Evolutionary conservation across 1,140 invertebrate genomes (phyloP), one percentile per base, ranked within the genome.

Genomic region (Sitodiplosis mosellana): DNA sequence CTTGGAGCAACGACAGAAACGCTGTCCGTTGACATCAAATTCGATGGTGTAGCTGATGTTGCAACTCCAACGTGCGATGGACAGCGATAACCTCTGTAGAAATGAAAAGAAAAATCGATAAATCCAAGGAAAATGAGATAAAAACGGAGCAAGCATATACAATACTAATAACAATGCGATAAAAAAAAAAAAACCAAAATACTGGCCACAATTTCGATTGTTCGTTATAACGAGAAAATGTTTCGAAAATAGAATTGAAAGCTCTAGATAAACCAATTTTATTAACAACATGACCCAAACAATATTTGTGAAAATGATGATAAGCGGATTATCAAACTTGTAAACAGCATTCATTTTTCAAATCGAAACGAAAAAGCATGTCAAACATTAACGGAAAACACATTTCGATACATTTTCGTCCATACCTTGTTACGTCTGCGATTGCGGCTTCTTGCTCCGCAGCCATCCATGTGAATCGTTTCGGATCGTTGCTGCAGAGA

Each of bases 381-480:
- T n/a, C n/a, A n/a, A n/a, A n/a, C n/a, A n/a, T n/a, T n/a, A n/a
- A n/a, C n/a, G n/a, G n/a, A n/a, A n/a, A n/a, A n/a, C n/a, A n/a
- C n/a, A n/a, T n/a, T n/a, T n/a, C n/a, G n/a, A n/a, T n/a, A n/a
- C n/a, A n/a, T n/a, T n/a, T n/a, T n/a, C n/a, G n/a, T n/a, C n/a
- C n/a, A n/a, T 33, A 69, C 59, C 75, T 74, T 52, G 77, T 76
- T 68, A 75, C 73, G 58, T 81, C 80, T 71, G 81, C 69, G 59
- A 74, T 72, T 48, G 71, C 72, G 48, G 73, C 73, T 58, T 81
- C 80, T 57, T 83, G 80, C 61, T 83, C 80, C 49, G 81, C 78
- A 21, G 76, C 73, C 61, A 82, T 72, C 78, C 80, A 83, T 33
- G 75, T 75, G 64, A 82, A 83, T 48, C 77, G 69, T 61, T 78